phyloP scores from a whole-genome alignment of 1,140 invertebrate genomes.

The Centruroides sculpturatus region DNA sequence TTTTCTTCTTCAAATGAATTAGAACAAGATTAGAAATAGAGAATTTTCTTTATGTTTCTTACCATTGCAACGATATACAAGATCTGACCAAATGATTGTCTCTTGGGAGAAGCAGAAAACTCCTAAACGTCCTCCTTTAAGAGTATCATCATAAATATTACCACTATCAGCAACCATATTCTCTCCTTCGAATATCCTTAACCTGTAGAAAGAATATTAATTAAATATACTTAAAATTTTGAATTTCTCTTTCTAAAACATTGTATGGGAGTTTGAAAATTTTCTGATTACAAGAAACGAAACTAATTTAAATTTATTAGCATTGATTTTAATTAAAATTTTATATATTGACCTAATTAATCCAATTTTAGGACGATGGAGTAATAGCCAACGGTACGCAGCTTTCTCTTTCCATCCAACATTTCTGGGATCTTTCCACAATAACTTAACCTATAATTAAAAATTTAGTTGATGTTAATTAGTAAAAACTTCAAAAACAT shows the following conservation, averaged over 20 bases:
- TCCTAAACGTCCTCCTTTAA: constrained; percentile 77
- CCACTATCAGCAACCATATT: constrained; percentile 77
- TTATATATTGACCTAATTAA: constrained; percentile 50
- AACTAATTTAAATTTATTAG: not conserved
- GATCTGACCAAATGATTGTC: constrained; percentile 93
- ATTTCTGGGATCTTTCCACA: constrained; percentile 89
- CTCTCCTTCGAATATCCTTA: constrained; percentile 53
- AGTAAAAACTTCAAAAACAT: not conserved
- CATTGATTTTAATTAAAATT: not conserved
- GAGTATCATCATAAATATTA: constrained; percentile 74
- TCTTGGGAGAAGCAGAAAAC: constrained; percentile 96
- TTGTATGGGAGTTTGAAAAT: too few species aligned
- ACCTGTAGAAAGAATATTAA: constrained; percentile 18
- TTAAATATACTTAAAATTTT: too few species aligned
- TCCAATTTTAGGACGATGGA: constrained; percentile 81
- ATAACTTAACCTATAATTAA: constrained; percentile 50
- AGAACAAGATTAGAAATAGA: not conserved
- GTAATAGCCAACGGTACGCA: constrained; percentile 84
- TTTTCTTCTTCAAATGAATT: not conserved
- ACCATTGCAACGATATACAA: constrained; percentile 90
- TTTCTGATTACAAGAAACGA: too few species aligned
- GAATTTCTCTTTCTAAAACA: too few species aligned
- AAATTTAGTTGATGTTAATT: not conserved
- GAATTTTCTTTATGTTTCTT: constrained; percentile 21
- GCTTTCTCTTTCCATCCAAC: constrained; percentile 82